phyloP scores from a whole-genome alignment of 2,797 vertebrate species.

The Pogonophryne albipinna region DNA sequence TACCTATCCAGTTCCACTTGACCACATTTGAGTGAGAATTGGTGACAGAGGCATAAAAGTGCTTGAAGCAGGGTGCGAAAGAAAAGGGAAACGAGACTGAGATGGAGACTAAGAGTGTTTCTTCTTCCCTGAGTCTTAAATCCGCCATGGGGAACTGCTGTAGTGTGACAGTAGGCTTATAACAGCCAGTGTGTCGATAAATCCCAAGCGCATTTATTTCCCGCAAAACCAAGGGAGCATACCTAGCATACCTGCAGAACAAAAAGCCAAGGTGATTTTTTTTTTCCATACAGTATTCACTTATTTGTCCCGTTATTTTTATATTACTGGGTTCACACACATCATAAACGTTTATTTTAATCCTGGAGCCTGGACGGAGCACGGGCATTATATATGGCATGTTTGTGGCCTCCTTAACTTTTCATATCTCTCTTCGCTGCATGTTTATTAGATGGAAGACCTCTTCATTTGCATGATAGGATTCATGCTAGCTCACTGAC shows the following conservation, averaged over 20 bases:
- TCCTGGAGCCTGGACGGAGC: constrained; percentile 18
- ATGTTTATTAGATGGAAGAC: constrained; percentile 34
- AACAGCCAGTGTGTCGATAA: constrained; percentile 82
- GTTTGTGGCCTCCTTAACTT: constrained; percentile 31
- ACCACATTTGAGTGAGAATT: constrained; percentile 39
- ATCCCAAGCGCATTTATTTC: constrained; percentile 81
- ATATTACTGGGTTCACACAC: constrained; percentile 56
- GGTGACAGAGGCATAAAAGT: constrained; percentile 44
- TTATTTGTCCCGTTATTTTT: constrained; percentile 66
- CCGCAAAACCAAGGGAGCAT: constrained; percentile 71
- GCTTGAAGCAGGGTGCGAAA: constrained; percentile 39
- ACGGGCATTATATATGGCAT: constrained; percentile 23
- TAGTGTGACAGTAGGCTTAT: constrained; percentile 84
- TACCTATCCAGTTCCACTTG: constrained; percentile 47
- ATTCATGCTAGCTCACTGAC: constrained; percentile 14
- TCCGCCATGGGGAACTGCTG: constrained; percentile 72
- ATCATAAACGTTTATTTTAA: constrained; percentile 49
- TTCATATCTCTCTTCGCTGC: constrained; percentile 17
- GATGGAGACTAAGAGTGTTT: constrained; percentile 74
- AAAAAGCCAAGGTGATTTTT: constrained; percentile 56
- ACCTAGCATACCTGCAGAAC: constrained; percentile 54
- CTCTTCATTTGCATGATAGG: constrained; percentile 52
- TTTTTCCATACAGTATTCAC: neutral
- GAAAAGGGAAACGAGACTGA: constrained; percentile 67
- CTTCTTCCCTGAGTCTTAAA: constrained; percentile 76